Conservation (phyloP, 2,888 invertebrate species). For the Smittia aterrima region DNA sequence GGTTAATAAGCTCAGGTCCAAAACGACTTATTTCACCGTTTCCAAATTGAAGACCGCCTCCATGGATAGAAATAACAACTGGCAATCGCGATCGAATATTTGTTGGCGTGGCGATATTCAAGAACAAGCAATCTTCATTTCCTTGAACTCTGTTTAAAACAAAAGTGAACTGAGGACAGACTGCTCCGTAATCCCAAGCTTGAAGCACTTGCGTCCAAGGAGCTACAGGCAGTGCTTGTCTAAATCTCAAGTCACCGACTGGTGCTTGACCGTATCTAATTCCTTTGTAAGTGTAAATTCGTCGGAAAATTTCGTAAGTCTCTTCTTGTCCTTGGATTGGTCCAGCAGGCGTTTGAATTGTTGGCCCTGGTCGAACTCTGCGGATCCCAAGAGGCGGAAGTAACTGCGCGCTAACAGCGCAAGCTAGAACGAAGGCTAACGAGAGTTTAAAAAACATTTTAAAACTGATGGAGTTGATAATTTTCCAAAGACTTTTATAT, state of each 20-base stretch:
- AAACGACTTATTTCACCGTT: constrained; percentile 10
- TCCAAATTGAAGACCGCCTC: constrained; percentile 27
- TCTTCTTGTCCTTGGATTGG: constrained; percentile 37
- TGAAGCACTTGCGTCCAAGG: not conserved
- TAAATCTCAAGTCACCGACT: constrained; percentile 32
- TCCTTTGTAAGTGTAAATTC: constrained; percentile 20
- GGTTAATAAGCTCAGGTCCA: constrained; percentile 8
- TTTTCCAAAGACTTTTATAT: too few species aligned
- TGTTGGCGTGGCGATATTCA: constrained; percentile 33
- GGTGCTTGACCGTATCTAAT: constrained; percentile 29
- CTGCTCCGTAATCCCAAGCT: constrained; percentile 19
- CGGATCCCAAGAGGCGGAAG: not conserved
- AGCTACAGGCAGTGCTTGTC: not conserved
- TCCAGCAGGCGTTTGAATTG: constrained; percentile 31
- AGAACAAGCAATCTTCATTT: constrained; percentile 34
- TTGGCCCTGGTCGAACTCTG: constrained; percentile 13
- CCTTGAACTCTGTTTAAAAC: not conserved
- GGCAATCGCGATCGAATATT: not conserved
- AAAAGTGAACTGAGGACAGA: constrained; percentile 28
- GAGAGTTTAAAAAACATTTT: constrained; percentile 5
- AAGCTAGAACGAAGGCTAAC: not conserved
- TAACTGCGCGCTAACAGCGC: not conserved
- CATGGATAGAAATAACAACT: constrained; percentile 28
- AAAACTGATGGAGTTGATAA: not conserved
- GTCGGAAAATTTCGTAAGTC: constrained; percentile 8